Conservation (phyloP, 2,113 vertebrate genomes). For the Bubo blakistoni region DNA sequence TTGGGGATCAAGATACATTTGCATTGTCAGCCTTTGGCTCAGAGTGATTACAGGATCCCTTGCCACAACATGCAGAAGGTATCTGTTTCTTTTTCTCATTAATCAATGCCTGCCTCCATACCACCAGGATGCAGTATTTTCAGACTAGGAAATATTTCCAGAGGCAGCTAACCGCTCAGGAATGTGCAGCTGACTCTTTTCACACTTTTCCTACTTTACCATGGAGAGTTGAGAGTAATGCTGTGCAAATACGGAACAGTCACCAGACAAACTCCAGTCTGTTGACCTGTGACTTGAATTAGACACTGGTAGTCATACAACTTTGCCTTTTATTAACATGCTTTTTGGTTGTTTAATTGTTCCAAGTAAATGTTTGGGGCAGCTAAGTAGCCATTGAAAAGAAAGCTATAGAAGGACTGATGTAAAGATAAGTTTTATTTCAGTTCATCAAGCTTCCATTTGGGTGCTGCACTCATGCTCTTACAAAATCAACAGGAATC, state of each 20-base stretch:
- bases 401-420: not conserved
- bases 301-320: too few relatives aligned
- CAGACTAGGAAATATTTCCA: not conserved
- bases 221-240: not conserved
- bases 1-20: not conserved
- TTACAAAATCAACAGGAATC: conserved; percentile 13
- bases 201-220: not conserved
- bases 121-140: not conserved
- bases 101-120: not conserved
- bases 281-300: not conserved
- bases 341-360: not conserved
- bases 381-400: not conserved
- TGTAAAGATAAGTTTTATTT: not conserved
- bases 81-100: not conserved
- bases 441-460: not conserved
- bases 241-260: not conserved
- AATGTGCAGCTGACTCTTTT: not conserved
- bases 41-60: not conserved
- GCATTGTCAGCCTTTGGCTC: not conserved
- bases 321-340: not conserved
- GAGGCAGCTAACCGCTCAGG: not conserved
- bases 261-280: not conserved
- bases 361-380: not conserved
- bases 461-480: not conserved
- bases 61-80: not conserved